A percentile compares a stretch with the other conserved stretches of the same genome.
phyloP scores from a whole-genome alignment of 2,113 vertebrate species.

The Polypterus senegalus region DNA sequence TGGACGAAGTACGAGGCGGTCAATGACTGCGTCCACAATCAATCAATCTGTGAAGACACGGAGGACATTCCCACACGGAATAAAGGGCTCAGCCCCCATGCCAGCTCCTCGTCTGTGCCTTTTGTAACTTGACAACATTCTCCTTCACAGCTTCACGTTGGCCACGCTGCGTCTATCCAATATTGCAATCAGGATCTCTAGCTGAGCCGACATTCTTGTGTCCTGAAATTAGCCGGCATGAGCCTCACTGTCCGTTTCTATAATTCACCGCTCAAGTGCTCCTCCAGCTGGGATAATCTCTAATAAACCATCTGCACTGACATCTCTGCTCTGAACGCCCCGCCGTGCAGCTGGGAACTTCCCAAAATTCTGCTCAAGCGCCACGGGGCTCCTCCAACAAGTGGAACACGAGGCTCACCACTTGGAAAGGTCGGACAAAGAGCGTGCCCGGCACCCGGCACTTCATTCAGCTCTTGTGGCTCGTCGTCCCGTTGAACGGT shows the following conservation, averaged over 20 bases:
- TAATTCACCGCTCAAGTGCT: slow-evolving; percentile 41
- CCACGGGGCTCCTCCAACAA: not conserved
- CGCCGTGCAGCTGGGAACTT: slow-evolving; percentile 6
- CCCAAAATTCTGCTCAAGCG: not conserved
- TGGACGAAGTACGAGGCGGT: too few species aligned
- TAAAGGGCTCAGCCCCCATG: not conserved
- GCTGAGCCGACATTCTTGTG: slow-evolving; percentile 37
- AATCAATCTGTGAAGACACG: too few species aligned
- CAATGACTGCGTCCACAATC: too few species aligned
- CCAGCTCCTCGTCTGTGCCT: not conserved
- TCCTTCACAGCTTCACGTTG: slow-evolving; percentile 10
- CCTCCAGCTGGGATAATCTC: slow-evolving; percentile 65
- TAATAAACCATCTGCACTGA: slow-evolving; percentile 58
- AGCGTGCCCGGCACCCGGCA: too few species aligned
- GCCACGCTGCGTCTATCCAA: slow-evolving; percentile 7
- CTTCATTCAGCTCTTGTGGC: too few species aligned
- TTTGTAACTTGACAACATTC: not conserved
- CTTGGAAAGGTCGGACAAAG: too few species aligned
- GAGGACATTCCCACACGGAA: too few species aligned
- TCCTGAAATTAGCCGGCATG: slow-evolving; percentile 33
- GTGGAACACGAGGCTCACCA: not conserved
- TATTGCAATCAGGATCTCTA: slow-evolving; percentile 26
- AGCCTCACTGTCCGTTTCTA: slow-evolving; percentile 27
- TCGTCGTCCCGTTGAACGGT: too few species aligned
- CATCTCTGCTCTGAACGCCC: slow-evolving; percentile 11